These are phyloP conservation scores for Caiman crocodilus DNA, from an alignment of 2,797 vertebrate species.

Conservation along the genomic window DNA sequence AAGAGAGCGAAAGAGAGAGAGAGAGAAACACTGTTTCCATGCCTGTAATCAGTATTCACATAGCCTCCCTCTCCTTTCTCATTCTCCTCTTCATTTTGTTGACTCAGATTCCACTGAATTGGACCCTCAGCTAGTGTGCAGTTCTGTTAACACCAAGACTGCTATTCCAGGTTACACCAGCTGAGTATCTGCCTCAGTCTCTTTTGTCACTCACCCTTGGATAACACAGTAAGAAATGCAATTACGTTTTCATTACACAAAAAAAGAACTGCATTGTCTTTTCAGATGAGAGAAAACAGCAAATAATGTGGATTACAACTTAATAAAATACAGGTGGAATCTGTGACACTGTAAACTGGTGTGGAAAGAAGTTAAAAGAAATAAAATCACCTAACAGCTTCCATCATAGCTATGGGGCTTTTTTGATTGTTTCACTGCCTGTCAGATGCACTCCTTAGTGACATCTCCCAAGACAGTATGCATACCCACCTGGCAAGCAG, in stretches of 20 bases:
- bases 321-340: neutral
- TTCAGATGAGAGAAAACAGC: neutral
- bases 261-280: neutral
- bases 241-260: neutral
- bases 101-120: neutral
- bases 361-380: conserved; percentile 34
- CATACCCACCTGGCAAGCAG: conserved; percentile 15
- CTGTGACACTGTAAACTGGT: conserved; percentile 14
- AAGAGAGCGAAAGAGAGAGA: neutral
- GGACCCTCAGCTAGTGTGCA: neutral
- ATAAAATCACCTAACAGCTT: neutral
- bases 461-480: conserved; percentile 27
- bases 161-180: neutral
- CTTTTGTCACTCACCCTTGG: neutral
- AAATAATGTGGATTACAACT: neutral
- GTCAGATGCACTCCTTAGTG: conserved; percentile 39
- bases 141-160: fast-evolving
- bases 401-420: conserved; percentile 11
- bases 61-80: neutral
- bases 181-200: neutral
- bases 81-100: neutral
- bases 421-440: neutral
- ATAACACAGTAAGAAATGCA: neutral
- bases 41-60: neutral
- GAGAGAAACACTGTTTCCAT: neutral